Evolutionary conservation across 2,888 invertebrate genomes (phyloP), one percentile per base, ranked within the genome.

Genomic region (Tinea semifulvella): DNA sequence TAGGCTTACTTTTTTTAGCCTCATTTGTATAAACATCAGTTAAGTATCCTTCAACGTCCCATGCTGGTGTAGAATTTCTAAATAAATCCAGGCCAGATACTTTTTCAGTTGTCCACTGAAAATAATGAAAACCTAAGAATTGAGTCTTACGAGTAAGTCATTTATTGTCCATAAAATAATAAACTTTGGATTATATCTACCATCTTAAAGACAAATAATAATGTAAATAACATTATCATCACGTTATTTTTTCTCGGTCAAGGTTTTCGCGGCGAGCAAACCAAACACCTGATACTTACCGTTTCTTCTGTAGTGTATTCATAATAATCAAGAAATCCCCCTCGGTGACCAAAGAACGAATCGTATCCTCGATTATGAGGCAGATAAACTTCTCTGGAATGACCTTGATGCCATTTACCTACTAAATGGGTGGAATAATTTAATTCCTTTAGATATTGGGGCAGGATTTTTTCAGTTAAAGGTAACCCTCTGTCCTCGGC

Each of bases 391-490:
- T 83, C 80, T 46, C 84, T 79, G 55, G 85, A 87, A 69, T 87
- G 90, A n/a, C 94, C 94, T 56, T 94, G 79, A 68, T 88, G 88
- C 94, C 94, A 94, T 82, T 95, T 95, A 28, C 94, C 95, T 10
- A 95, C 82, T 28, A 91, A 81, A 64, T 91, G 88, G 2, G 92
- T 92, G 7, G 69, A 68, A 68, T 95, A 95, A 10, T 92, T 93
- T 44, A 92, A 74, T 49, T 88, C 84, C 55, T 80, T 77, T 46
- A 87, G 73, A 57, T 85, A 81, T 55, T 91, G 82, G 0, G 94
- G 90, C 52, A 94, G 68, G 1, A 92, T 68, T 48, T 84, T 88
- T 49, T 87, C 85, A 27, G 84, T 73, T 2, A 88, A 59, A 0
- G 89, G 87, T 11, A 95, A 66, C 1, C 89, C 89, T 59, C 88